A percentile compares a stretch with the other conserved stretches of the same genome.
Evolutionary conservation across 2,888 invertebrate genomes (phyloP).

Genomic region (Tetrapedia diversipes): DNA sequence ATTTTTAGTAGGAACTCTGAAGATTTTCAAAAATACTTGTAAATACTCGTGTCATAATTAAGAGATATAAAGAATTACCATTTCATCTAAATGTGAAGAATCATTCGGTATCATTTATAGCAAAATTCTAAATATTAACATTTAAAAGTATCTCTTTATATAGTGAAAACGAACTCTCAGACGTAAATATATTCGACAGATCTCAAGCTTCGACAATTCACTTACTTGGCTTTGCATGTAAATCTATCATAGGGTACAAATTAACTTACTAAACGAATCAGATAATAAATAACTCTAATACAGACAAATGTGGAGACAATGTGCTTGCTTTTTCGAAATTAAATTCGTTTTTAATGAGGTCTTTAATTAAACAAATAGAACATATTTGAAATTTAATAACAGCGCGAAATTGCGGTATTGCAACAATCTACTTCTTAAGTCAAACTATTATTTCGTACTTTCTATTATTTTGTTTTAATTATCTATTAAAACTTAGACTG

Average conservation of each 20-base stretch:
- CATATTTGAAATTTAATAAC: conserved; percentile 35
- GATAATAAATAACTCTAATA: conserved; percentile 1
- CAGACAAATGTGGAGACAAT: conserved; percentile 7
- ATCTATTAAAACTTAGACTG: conserved; percentile 3
- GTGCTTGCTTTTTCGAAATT: neutral
- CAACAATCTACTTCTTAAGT: conserved; percentile 12
- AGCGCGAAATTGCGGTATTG: conserved; percentile 25
- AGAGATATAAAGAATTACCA: conserved; percentile 34
- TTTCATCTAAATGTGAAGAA: conserved; percentile 1
- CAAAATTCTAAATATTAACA: conserved; percentile 14
- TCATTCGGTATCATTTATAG: neutral
- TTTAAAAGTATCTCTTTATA: conserved; percentile 34
- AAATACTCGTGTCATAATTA: conserved; percentile 50
- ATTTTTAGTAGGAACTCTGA: conserved; percentile 72
- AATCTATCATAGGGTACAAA: conserved; percentile 35
- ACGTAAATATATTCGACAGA: conserved; percentile 36
- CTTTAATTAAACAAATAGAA: conserved; percentile 8
- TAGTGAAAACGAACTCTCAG: conserved; percentile 40
- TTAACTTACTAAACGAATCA: conserved; percentile 13
- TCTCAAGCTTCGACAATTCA: conserved; percentile 40
- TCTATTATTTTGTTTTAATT: conserved; percentile 31
- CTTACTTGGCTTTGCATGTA: conserved; percentile 40
- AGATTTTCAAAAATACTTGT: conserved; percentile 64
- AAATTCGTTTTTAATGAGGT: conserved; percentile 17
- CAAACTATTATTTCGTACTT: conserved; percentile 23